Conservation (phyloP, 2,113 vertebrate genomes). For the Proteles cristata region DNA sequence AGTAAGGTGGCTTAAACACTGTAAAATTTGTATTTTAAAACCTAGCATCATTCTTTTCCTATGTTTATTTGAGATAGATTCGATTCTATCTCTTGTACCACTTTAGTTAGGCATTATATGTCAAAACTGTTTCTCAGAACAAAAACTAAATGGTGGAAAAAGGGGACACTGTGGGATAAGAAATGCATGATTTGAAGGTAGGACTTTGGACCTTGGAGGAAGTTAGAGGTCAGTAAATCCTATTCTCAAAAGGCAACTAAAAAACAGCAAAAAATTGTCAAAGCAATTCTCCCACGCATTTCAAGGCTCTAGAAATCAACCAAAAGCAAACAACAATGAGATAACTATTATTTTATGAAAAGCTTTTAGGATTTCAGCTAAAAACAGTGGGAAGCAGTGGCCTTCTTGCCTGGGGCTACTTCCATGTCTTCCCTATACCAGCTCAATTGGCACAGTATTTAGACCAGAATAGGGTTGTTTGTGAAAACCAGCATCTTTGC, state of each 20-base stretch:
- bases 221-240: neutral
- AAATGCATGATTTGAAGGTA: neutral
- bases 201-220: neutral
- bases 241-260: neutral
- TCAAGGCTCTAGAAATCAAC: conserved; percentile 13
- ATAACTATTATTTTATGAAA: conserved; percentile 45
- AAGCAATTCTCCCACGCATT: neutral
- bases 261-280: neutral
- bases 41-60: neutral
- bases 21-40: conserved; percentile 26
- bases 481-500: conserved; percentile 42
- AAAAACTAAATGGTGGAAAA: conserved; percentile 1
- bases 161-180: neutral
- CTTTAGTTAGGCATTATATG: neutral
- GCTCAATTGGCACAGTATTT: neutral
- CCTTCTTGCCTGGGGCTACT: neutral
- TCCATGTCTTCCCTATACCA: neutral
- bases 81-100: neutral
- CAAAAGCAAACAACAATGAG: neutral
- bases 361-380: neutral
- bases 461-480: neutral
- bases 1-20: neutral
- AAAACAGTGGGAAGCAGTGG: conserved; percentile 13
- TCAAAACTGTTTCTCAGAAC: neutral
- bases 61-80: neutral